Base-by-base conservation (phyloP, 2,888 invertebrate species). In the Tenthredo scrophulariae region DNA sequence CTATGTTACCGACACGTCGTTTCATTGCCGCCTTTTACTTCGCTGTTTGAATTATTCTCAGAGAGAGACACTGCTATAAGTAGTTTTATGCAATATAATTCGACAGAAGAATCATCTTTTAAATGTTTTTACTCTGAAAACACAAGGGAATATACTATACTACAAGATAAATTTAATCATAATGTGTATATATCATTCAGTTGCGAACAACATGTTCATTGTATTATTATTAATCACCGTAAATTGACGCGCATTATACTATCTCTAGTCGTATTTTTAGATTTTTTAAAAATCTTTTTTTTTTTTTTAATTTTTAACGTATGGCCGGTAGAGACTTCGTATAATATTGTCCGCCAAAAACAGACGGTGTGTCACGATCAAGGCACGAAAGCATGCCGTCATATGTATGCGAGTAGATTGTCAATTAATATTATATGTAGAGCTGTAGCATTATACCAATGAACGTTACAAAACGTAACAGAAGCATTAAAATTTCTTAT, bases 351-450 rank as follows among this genome's bases (percentile, higher is more conserved):
- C 40, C n/a, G 40, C 37, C n/a, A 72, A 72, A 40, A 72, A 72
- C 40, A 15, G 18, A n/a, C 37, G 37, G n/a, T 70, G 70, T 80
- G 15, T 80, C 62, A 80, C 62, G 80, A 13, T 58, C 37, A 22
- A 80, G 5, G 9, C 15, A 29, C 33, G 29, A 40, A 40, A 80
- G 18, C 37, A 58, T 62, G 54, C 37, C 62, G 58, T 33, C 10
- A 80, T 33, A 26, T 10, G n/a, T 18, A 80, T 33, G 46, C 22
- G 13, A 80, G 22, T 15, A 80, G 40, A 26, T 15, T 43, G 40
- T 15, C 37, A 62, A 80, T 62, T 40, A 9, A 33, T 62, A 5
- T 22, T 37, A 4, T 33, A 54, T 54, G 7, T 54, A n/a, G 54
- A 54, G n/a, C n/a, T 62, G 62, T 3, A 26, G 22, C 26, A 62